Conservation (phyloP, 2,888 invertebrate species). For the Tortrix viridana region DNA sequence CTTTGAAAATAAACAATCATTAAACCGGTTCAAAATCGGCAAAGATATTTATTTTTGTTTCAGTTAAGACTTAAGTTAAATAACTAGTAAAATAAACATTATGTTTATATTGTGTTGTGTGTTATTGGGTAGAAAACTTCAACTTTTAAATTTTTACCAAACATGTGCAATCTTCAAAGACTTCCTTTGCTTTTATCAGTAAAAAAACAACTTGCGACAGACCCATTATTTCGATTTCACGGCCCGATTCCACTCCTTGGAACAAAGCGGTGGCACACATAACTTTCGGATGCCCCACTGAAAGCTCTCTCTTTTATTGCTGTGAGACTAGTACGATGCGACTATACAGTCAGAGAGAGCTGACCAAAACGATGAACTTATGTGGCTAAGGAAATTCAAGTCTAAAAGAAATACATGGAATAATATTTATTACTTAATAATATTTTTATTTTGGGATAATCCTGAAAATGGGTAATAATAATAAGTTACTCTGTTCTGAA, state of each 20-base stretch:
- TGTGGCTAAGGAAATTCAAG: too few species aligned
- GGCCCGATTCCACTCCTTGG: constrained; percentile 36
- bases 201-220: constrained; percentile 1
- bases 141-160: neutral
- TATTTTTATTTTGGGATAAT: too few species aligned
- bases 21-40: too few species aligned
- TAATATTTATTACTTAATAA: too few species aligned
- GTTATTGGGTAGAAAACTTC: neutral
- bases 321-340: constrained; percentile 51
- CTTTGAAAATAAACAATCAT: too few species aligned
- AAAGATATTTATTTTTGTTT: too few species aligned
- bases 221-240: constrained; percentile 22
- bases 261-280: constrained; percentile 46
- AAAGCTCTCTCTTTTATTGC: constrained; percentile 75
- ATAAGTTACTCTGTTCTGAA: too few species aligned
- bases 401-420: too few species aligned
- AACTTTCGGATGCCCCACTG: constrained; percentile 57
- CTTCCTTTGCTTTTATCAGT: neutral
- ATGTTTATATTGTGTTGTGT: too few species aligned
- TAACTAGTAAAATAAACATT: too few species aligned
- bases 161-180: neutral
- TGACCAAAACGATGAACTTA: neutral
- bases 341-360: constrained; percentile 12
- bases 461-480: too few species aligned
- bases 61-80: too few species aligned